A percentile compares a stretch with the other conserved stretches of the same genome.
Evolutionary conservation across 2,888 invertebrate genomes (phyloP).

Genomic region (Diaperis boleti): DNA sequence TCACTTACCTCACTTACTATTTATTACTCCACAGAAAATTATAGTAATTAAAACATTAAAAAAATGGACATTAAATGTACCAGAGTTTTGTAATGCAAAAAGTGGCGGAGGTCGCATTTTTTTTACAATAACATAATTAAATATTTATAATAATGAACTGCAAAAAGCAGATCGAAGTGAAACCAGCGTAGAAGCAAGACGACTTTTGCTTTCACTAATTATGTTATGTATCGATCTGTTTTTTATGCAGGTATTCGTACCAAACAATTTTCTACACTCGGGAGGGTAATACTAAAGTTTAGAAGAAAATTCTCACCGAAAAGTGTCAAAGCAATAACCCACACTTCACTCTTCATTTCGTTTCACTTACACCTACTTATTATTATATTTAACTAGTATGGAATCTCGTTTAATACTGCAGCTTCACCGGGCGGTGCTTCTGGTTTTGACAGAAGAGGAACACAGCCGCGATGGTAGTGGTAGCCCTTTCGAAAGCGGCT

Average conservation of each 20-base stretch:
- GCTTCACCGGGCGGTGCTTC: conserved; percentile 47
- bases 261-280: no score
- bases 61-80: no score
- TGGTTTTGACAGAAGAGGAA: conserved; percentile 54
- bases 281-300: no score
- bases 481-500: conserved; percentile 51
- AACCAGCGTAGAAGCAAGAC: neutral
- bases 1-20: no score
- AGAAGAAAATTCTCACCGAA: conserved; percentile 48
- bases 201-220: conserved; percentile 33
- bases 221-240: conserved; percentile 3
- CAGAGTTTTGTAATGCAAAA: no score
- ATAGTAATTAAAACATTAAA: no score
- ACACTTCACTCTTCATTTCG: conserved; percentile 54
- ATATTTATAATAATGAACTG: no score
- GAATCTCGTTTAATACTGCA: conserved; percentile 51
- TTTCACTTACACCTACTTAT: conserved; percentile 17
- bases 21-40: no score
- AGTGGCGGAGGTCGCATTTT: no score
- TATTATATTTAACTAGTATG: conserved; percentile 44
- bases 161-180: no score
- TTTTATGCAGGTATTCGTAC: no score
- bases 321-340: conserved; percentile 49
- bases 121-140: no score
- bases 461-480: conserved; percentile 43